These are phyloP conservation scores for Cichlasoma orientale DNA, from an alignment of 2,797 vertebrate species.

Conservation along the genomic window DNA sequence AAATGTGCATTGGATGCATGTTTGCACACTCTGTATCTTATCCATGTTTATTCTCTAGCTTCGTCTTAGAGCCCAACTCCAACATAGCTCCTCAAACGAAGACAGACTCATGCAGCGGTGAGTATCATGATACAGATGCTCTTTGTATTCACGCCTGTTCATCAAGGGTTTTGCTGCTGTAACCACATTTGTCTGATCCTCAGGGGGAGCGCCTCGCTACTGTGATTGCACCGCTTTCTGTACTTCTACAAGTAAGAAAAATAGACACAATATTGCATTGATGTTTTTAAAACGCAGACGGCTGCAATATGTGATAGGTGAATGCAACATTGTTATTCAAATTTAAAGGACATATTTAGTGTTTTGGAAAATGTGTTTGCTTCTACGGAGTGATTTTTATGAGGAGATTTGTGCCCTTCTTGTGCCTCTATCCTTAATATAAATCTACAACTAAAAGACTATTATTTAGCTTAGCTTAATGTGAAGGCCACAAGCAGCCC, in stretches of 20 bases:
- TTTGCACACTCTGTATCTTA: not conserved
- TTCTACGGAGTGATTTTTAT: not conserved
- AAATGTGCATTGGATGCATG: not conserved
- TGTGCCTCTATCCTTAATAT: not conserved
- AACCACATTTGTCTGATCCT: constrained; percentile 18
- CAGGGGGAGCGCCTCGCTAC: constrained; percentile 30
- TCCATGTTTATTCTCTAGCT: constrained; percentile 39
- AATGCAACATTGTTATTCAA: not conserved
- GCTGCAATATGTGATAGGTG: not conserved
- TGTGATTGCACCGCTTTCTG: constrained; percentile 69
- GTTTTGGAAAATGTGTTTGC: not conserved
- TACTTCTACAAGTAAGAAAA: constrained; percentile 48
- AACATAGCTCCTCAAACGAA: not conserved
- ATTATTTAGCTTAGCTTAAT: not conserved
- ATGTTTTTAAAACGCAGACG: not conserved
- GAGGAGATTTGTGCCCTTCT: not conserved
- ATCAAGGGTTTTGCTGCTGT: constrained; percentile 4
- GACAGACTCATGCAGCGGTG: constrained; percentile 51
- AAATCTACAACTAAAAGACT: not conserved
- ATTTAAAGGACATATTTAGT: not conserved
- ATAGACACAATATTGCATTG: not conserved
- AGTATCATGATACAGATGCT: constrained; percentile 25
- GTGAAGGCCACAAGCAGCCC: not conserved
- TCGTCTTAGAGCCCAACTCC: constrained; percentile 18
- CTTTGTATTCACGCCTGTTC: not conserved